Evolutionary conservation across 64 coral and sea anemone species (phyloP), one percentile per base, ranked within the genome.

Genomic region (Montipora efflorescens): DNA sequence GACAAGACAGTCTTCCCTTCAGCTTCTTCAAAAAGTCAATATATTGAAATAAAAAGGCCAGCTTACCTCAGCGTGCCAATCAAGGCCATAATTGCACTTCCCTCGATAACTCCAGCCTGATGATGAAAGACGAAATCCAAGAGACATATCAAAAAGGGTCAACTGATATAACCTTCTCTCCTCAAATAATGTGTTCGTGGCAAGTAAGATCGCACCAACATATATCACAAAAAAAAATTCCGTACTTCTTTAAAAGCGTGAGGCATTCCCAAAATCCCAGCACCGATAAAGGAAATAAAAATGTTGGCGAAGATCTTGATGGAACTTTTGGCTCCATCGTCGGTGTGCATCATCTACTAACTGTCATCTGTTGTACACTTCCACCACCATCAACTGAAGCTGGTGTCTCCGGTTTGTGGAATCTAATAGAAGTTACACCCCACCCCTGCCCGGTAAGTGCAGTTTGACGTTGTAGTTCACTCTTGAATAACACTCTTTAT

Each of bases 201-300:
- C 46, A 79, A 21, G 69, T 8, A 20, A 6, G 3, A 15, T 87
- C 74, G 53, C 48, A 47, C 19, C 62, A 67, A 10, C 43, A 36
- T 36, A 36, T 36, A 36, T 36, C 36, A 36, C 36, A 36, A 36
- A 36, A 36, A 47, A 59, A 71, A 59, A 81, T 94, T 70, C 52
- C 79, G 11, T 87, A 99, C 98, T 92, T 96, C 98, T 90, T 93
- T 99, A 48, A 99, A 96, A 58, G 98, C 98, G 64, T 90, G 96
- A 48, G 98, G 98, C 89, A 99, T 94, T 74, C 98, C 98, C n/a
- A 99, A 83, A 87, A 99, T 96, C 77, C 98, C 98, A 80, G 98
- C 98, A 45, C 98, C 98, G 91, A 99, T 99, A 73, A 99, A 99
- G 15, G 98, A 96, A 90, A 99, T 99, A 68, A 99, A 99, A 84